Base-by-base conservation (phyloP, 2,888 invertebrate species). In the Andrena chrysosceles region DNA sequence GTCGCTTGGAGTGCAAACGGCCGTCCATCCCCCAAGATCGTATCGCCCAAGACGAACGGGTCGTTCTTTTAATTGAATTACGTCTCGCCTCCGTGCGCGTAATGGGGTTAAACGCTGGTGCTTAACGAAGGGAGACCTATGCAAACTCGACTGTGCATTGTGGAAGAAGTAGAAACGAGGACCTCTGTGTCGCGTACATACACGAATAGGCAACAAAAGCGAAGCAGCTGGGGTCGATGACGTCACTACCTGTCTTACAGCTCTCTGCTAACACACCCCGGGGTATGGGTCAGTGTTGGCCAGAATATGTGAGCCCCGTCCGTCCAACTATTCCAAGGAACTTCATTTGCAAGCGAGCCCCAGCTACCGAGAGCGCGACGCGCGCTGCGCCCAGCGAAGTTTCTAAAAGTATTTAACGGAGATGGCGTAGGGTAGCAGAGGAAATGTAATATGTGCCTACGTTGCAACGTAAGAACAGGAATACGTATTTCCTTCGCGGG, bases 181-280 rank as follows among this genome's bases (percentile, higher is more conserved):
- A 20, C 7, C 29, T 31, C 48, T 13, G 35, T 2, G 29, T 10
- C 10, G n/a, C 8, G 0, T 29, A 10, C 54, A 7, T 10, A 31
- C 26, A 56, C 49, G 35, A 26, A 42, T 23, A 31, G 49, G 63
- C 72, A 85, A 42, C 82, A 86, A 89, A 87, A 87, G 87, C 84
- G 84, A 85, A 84, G 89, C 91, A 90, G 90, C 90, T 92, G 89
- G 87, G 72, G 81, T 79, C 80, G 87, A 81, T 92, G 93, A 93
- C 93, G 93, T 92, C 92, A 92, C 89, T 91, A 91, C 92, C 90
- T 91, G 93, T 91, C 91, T 90, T 89, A 83, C 91, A 87, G 86
- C 89, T 90, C 86, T 74, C 86, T 71, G 88, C 77, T 83, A 83
- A 80, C 85, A 88, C 90, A 88, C 90, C 88, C 80, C 81, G 78